Evolutionary conservation across 2,888 invertebrate species (phyloP).

Genomic region (Cylindroiulus punctatus): DNA sequence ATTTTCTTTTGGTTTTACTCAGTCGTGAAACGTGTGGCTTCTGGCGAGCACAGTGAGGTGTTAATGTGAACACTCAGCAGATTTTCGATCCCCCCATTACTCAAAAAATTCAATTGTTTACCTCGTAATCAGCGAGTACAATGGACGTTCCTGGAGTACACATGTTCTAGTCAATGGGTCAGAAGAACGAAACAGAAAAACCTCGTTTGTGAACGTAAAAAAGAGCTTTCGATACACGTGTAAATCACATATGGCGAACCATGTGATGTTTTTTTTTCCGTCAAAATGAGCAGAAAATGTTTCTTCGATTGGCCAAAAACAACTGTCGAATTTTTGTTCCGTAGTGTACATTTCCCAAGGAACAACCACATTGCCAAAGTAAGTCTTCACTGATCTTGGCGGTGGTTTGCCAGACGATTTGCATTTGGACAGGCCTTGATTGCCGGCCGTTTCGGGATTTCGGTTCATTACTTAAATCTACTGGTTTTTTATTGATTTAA

Average conservation of each 20-base stretch:
- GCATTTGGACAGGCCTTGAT: conserved; percentile 43
- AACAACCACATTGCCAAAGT: background rate
- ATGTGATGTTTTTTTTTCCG: no score
- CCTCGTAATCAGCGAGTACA: conserved; percentile 27
- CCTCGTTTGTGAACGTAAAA: background rate
- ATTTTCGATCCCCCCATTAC: background rate
- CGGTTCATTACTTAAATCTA: conserved; percentile 45
- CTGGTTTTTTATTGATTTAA: conserved; percentile 31
- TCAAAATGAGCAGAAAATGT: no score
- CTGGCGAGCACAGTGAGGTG: background rate
- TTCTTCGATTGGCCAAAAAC: no score
- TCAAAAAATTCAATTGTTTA: conserved; percentile 17
- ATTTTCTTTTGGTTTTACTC: conserved; percentile 37
- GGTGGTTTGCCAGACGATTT: conserved; percentile 24
- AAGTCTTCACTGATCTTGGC: background rate
- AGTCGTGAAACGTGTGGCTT: conserved; percentile 12
- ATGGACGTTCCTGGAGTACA: background rate
- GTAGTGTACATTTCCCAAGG: no score
- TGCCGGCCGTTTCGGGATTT: conserved; percentile 36
- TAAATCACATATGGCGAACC: no score
- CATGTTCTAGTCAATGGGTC: conserved; percentile 15
- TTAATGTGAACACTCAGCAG: conserved; percentile 22
- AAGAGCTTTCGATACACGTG: no score
- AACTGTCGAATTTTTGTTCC: no score
- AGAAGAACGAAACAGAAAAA: background rate